Percentiles rank a stretch among this genome's conserved stretches.
These are phyloP conservation scores for Dynastes hyllus DNA, from an alignment of 2,888 invertebrate species.

Conservation along the genomic window DNA sequence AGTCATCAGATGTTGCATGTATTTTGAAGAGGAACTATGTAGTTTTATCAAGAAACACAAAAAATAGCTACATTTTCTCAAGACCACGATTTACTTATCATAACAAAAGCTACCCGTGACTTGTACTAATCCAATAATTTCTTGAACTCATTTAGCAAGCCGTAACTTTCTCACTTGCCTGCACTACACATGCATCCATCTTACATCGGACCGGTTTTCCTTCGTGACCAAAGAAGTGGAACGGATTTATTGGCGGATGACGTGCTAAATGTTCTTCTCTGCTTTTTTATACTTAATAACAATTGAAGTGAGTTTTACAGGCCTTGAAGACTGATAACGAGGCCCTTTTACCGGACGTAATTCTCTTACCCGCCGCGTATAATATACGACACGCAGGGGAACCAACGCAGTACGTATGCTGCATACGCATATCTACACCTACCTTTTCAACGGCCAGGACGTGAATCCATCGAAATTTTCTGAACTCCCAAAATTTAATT, in stretches of 20 bases:
- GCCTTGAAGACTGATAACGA: conserved; percentile 27
- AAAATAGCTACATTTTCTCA: too few species aligned
- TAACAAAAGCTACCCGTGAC: too few species aligned
- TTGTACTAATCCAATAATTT: too few species aligned
- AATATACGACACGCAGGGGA: neutral
- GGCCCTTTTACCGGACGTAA: conserved; percentile 7
- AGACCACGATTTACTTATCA: too few species aligned
- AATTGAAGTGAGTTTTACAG: conserved; percentile 33
- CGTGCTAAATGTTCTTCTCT: conserved; percentile 18
- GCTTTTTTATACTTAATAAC: conserved; percentile 23
- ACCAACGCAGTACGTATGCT: neutral
- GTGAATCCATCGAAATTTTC: conserved; percentile 32
- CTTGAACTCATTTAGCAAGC: neutral
- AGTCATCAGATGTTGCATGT: too few species aligned
- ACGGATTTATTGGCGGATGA: conserved; percentile 42
- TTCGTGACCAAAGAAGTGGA: conserved; percentile 39
- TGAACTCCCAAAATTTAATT: conserved; percentile 36
- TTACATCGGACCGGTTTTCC: conserved; percentile 29
- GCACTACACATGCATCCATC: conserved; percentile 1
- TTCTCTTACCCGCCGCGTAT: neutral
- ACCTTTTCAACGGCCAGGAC: conserved; percentile 2
- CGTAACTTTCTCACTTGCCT: conserved; percentile 8
- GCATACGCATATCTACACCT: neutral
- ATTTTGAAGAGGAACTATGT: too few species aligned
- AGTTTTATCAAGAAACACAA: too few species aligned